Percentiles rank a stretch among this genome's conserved stretches.
phyloP scores from a whole-genome alignment of 2,113 vertebrate species.

The Brachypodius melanocephalos region DNA sequence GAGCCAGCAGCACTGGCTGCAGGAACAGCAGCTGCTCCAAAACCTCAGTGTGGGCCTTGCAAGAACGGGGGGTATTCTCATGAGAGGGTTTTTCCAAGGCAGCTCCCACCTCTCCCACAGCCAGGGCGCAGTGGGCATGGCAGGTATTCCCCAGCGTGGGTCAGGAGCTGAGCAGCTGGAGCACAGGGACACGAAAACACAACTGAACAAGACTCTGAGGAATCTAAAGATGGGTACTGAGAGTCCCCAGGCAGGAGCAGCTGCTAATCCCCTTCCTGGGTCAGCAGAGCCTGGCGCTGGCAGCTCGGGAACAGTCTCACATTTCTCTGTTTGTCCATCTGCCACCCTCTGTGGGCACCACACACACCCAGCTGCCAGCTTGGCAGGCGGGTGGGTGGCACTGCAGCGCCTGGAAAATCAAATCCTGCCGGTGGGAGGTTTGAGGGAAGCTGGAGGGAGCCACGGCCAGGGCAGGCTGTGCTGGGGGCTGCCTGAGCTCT shows the following conservation, averaged over 20 bases:
- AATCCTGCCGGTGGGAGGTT: background rate
- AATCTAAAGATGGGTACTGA: background rate
- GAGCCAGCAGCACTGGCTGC: background rate
- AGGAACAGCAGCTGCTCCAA: constrained; percentile 7
- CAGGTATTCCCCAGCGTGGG: background rate
- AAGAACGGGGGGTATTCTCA: background rate
- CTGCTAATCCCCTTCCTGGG: background rate
- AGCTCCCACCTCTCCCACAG: background rate
- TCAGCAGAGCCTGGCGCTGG: background rate
- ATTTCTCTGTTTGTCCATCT: background rate
- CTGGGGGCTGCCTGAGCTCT: background rate
- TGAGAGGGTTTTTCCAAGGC: background rate
- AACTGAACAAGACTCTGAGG: background rate
- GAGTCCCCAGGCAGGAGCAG: background rate
- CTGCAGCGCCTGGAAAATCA: background rate
- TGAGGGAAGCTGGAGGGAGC: constrained; percentile 15
- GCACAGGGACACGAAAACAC: background rate
- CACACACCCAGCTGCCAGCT: background rate
- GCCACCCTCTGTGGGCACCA: background rate
- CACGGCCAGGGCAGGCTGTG: background rate
- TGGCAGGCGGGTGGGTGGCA: background rate
- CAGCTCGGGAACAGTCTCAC: background rate
- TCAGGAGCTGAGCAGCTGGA: background rate
- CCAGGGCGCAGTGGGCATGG: background rate
- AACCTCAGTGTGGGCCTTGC: background rate